Base-by-base conservation (phyloP, 2,113 vertebrate genomes). In the Trogon melanurus region DNA sequence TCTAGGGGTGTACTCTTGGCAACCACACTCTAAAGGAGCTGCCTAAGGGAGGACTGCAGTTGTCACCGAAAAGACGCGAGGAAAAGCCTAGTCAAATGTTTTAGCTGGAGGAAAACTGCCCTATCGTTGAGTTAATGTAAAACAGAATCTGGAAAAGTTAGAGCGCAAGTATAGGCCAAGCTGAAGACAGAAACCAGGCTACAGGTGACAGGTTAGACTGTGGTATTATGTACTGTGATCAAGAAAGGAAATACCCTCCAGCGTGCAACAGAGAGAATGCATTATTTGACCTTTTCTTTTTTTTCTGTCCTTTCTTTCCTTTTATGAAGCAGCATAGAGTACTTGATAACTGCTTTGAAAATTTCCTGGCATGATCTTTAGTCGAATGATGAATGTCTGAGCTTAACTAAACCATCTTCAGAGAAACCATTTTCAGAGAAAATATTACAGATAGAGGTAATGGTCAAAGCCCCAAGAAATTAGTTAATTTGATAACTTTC, bases 401-500 rank as follows among this genome's bases (percentile, higher is more conserved):
- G 75, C 16, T 85, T 54, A 92, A 85, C 70, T 69, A 91, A 92
- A 66, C 22, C 79, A 85, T 81, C 78, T 73, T 91, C 36, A 92
- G 73, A 76, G 41, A 91, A 92, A 66, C 22, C 79, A 85, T 81
- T 74, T 73, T 89, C 36, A 92, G 70, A 76, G 44, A 83, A 89
- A 94, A 93, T 41, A 86, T 21, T 51, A n/a, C 16, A 85, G 65
- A 50, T 18, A 84, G 30, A 89, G 58, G 76, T 60, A 94, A 80
- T 30, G 16, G 65, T 73, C 74, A 91, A 93, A 95, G n/a, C 79
- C 48, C 60, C 17, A 30, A 88, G 62, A 56, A 93, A 91, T 78
- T 78, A 56, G 26, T 53, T 48, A 19, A 53, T 81, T 79, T 3
- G 4, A 57, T 91, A 95, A 85, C 41, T 85, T 89, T 78, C 71